phyloP scores from a whole-genome alignment of 2,797 vertebrate genomes.

The Coranthus polyacanthus region DNA sequence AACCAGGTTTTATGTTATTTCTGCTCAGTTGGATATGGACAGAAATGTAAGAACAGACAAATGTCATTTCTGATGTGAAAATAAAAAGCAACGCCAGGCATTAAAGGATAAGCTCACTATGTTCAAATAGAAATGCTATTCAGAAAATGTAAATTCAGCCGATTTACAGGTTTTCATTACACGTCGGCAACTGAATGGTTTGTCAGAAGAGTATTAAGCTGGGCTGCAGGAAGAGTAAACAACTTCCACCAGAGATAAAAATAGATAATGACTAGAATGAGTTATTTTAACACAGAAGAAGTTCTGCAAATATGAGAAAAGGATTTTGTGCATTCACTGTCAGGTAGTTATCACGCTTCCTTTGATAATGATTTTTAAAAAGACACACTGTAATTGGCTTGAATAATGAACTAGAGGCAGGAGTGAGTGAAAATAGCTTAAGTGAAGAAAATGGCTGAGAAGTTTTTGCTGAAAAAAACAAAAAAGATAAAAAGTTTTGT shows the following conservation, averaged over 20 bases:
- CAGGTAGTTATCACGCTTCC: constrained; percentile 35
- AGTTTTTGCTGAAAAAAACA: constrained; percentile 2
- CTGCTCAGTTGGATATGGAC: too few relatives aligned
- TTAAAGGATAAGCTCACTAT: neutral
- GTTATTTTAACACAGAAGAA: constrained; percentile 15
- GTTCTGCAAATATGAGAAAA: constrained; percentile 20
- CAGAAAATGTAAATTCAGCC: constrained; percentile 23
- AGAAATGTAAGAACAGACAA: neutral
- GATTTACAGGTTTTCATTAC: constrained; percentile 39
- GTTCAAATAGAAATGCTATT: constrained; percentile 8
- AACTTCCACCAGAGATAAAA: constrained; percentile 47
- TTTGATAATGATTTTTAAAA: constrained; percentile 37
- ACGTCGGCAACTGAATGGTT: constrained; percentile 47
- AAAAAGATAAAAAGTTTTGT: neutral
- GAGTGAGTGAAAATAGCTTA: too few relatives aligned
- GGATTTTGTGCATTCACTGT: constrained; percentile 51
- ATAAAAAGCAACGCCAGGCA: neutral
- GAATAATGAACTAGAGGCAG: constrained; percentile 22
- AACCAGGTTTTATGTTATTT: too few relatives aligned
- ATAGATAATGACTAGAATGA: constrained; percentile 39
- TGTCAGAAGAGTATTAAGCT: constrained; percentile 44
- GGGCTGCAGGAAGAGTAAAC: constrained; percentile 49
- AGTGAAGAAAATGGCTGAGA: neutral
- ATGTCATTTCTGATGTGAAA: neutral
- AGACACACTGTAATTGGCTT: constrained; percentile 51